These are phyloP conservation scores for Silurus aristotelis DNA, from an alignment of 2,797 vertebrate genomes.

Conservation along the genomic window DNA sequence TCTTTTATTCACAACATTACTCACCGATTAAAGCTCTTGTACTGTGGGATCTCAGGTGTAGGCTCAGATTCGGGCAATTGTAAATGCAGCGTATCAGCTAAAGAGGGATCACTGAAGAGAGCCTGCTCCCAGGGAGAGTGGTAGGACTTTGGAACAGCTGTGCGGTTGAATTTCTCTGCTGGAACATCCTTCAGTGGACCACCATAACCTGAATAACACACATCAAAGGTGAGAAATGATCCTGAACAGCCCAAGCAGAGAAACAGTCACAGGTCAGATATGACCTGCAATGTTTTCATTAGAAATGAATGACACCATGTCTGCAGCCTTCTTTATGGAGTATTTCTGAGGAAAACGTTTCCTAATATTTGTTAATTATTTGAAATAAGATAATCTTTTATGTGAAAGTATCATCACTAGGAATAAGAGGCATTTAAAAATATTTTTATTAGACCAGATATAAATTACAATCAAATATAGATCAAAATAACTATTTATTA, in stretches of 20 bases:
- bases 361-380: not conserved
- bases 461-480: not conserved
- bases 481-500: not conserved
- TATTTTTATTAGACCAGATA: not conserved
- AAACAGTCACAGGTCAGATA: slow-evolving; percentile 24
- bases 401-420: not conserved
- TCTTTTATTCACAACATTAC: not conserved
- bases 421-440: not conserved
- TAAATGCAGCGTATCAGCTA: slow-evolving; percentile 77
- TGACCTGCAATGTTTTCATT: slow-evolving; percentile 16
- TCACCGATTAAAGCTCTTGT: slow-evolving; percentile 97
- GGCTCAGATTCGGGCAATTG: slow-evolving; percentile 78
- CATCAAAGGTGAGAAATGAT: slow-evolving; percentile 30
- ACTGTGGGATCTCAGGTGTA: slow-evolving; percentile 79
- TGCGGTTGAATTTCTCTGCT: slow-evolving; percentile 91
- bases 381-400: not conserved
- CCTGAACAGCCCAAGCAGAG: not conserved
- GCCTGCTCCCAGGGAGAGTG: slow-evolving; percentile 94
- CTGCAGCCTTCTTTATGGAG: not conserved
- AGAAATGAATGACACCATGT: slow-evolving; percentile 17
- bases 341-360: not conserved
- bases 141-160: slow-evolving; percentile 90
- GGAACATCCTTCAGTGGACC: slow-evolving; percentile 91
- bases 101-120: slow-evolving; percentile 80
- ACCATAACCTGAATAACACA: slow-evolving; percentile 81